phyloP scores from a whole-genome alignment of 2,797 vertebrate species.

The Nannoperca australis region DNA sequence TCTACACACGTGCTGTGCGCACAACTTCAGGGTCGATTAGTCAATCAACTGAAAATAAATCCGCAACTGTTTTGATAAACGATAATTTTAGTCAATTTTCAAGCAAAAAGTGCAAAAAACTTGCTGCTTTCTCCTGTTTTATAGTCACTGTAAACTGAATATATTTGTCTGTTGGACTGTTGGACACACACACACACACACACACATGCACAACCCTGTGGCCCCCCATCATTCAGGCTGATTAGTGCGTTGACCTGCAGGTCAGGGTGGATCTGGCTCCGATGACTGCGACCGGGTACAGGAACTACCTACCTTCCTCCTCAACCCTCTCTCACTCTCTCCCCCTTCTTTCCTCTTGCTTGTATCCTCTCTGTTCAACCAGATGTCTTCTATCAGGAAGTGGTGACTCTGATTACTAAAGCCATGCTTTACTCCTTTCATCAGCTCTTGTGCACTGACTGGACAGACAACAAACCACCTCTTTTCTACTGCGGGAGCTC shows the following conservation, averaged over 20 bases:
- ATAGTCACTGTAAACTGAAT: neutral
- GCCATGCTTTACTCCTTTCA: conserved; percentile 51
- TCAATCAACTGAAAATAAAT: neutral
- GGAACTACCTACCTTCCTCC: conserved; percentile 69
- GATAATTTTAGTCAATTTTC: neutral
- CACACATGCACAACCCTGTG: conserved; percentile 23
- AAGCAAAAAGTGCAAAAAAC: neutral
- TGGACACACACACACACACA: neutral
- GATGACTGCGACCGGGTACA: conserved; percentile 75
- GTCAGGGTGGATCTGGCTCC: conserved; percentile 76
- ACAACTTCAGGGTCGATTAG: neutral
- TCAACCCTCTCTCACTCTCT: conserved; percentile 21
- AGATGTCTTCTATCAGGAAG: conserved; percentile 77
- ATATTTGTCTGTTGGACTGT: neutral
- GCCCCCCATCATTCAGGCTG: conserved; percentile 74
- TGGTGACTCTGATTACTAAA: conserved; percentile 61
- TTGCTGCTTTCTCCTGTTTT: conserved; percentile 1
- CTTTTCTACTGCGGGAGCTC: conserved; percentile 18
- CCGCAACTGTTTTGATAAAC: neutral
- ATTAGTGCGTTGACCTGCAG: conserved; percentile 80
- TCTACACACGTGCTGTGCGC: conserved; percentile 25
- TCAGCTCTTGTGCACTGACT: conserved; percentile 40
- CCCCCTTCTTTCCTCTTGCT: conserved; percentile 14
- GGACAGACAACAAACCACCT: conserved; percentile 20
- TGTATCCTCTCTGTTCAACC: conserved; percentile 39